Conservation (phyloP, 1,140 invertebrate species). For the Drusus annulatus region DNA sequence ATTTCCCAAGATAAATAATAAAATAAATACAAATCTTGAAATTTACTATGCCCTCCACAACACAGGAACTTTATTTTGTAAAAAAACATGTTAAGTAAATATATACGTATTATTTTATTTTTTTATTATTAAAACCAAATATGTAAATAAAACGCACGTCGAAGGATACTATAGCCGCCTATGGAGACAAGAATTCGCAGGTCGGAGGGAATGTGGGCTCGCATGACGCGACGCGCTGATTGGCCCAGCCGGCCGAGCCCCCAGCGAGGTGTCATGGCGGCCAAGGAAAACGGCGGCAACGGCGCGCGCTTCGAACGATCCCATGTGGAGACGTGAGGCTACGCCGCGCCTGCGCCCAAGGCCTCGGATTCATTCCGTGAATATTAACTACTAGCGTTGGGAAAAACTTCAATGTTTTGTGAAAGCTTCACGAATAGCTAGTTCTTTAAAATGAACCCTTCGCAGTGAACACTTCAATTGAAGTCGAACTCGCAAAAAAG, state of each 20-base stretch:
- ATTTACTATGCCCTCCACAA: no score
- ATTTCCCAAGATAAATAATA: no score
- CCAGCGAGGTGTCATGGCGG: constrained; percentile 17
- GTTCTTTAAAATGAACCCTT: no score
- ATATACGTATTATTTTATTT: not conserved
- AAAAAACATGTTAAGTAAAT: no score
- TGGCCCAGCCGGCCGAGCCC: constrained; percentile 49
- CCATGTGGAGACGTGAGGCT: not conserved
- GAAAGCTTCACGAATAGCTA: no score
- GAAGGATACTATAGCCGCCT: not conserved
- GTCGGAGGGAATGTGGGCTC: constrained; percentile 46
- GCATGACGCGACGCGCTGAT: constrained; percentile 35
- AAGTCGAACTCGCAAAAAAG: no score
- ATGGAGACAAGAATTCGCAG: constrained; percentile 35
- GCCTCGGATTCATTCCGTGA: not conserved
- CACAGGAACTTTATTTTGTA: no score
- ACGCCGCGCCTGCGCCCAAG: not conserved
- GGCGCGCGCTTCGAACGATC: not conserved
- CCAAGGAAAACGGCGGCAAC: not conserved
- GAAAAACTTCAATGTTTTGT: no score
- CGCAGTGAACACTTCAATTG: no score
- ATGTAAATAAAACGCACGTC: not conserved
- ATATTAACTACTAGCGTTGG: not conserved
- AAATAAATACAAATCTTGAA: no score
- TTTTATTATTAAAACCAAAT: not conserved